Conservation (phyloP, 2,888 invertebrate genomes). For the Polyommatus icarus region DNA sequence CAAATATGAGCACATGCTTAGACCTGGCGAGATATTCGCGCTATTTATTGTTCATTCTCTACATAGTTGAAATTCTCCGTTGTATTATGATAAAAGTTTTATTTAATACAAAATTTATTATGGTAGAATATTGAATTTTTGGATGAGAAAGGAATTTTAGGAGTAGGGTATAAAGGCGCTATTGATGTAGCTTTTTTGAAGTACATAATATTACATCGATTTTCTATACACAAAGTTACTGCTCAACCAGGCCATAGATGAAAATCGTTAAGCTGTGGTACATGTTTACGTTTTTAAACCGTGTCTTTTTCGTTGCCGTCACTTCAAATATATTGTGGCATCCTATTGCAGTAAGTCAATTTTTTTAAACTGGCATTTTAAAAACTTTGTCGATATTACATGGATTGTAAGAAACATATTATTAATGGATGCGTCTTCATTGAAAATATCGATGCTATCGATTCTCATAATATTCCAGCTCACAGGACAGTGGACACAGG, state of each 20-base stretch:
- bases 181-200: neutral
- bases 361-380: too few species aligned
- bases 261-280: too few species aligned
- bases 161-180: neutral
- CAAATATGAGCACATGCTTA: slow-evolving; percentile 11
- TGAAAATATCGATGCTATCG: neutral
- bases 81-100: slow-evolving; percentile 24
- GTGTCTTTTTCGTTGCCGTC: too few species aligned
- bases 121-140: slow-evolving; percentile 13
- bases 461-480: neutral
- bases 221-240: too few species aligned
- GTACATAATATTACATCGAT: neutral
- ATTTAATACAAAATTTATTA: slow-evolving; percentile 8
- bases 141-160: slow-evolving; percentile 20
- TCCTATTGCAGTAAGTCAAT: too few species aligned
- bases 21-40: neutral
- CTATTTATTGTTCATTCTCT: slow-evolving; percentile 20
- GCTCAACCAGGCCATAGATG: too few species aligned
- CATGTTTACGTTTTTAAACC: too few species aligned
- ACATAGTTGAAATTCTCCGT: slow-evolving; percentile 20
- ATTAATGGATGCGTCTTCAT: neutral
- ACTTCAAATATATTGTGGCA: too few species aligned
- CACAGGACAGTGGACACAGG: slow-evolving; percentile 14
- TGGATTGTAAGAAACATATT: neutral
- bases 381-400: neutral